Evolutionary conservation across 53 echinoderm and acorn worm genomes (phyloP), one percentile per base, ranked within the genome.

Genomic region (Mesocentrotus franciscanus): DNA sequence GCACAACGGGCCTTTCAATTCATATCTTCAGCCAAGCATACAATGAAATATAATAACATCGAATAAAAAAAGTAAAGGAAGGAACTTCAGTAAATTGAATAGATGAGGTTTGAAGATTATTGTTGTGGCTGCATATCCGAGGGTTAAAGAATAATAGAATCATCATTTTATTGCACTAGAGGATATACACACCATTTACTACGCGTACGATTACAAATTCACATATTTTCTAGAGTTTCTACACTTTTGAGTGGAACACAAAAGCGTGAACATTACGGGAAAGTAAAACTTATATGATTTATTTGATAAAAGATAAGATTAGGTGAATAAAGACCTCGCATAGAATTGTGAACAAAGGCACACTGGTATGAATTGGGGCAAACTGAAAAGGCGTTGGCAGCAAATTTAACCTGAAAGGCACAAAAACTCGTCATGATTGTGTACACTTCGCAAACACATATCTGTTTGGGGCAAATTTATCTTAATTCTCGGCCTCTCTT

Each of bases 1-100:
- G 49, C 95, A 94, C 95, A 94, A 94, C 79, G 87, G 72, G 87
- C 87, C n/a, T 39, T 66, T 85, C 95, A 94, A 94, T 94, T 94
- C 95, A 94, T 27, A 62, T 70, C 87, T 66, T 61, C 95, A 94
- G 11, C 87, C 55, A 71, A 94, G 85, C 95, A 94, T 85, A 62
- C 36, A 94, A 58, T 58, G 33, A 17, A 93, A 93, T 92, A 56
- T 24, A 49, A 64, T 91, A 66, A 68, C 56, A 66, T 29, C 71
- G 57, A 56, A 57, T 75, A 74, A 56, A 66, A 70, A 15, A 20
- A 24, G 56, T 39, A 87, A 64, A 91, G 91, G 42, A 91, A 91
- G 68, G 91, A 91, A 68, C 62, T 87, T 87, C 35, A 66, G 68
- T 33, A 62, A 91, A 91, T 91, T 91, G 91, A 62, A 91, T 62